A percentile compares a stretch with the other conserved stretches of the same genome.
These are phyloP conservation scores for Glandiceps talaboti DNA, from an alignment of 53 echinoderm and acorn worm species.

Conservation along the genomic window DNA sequence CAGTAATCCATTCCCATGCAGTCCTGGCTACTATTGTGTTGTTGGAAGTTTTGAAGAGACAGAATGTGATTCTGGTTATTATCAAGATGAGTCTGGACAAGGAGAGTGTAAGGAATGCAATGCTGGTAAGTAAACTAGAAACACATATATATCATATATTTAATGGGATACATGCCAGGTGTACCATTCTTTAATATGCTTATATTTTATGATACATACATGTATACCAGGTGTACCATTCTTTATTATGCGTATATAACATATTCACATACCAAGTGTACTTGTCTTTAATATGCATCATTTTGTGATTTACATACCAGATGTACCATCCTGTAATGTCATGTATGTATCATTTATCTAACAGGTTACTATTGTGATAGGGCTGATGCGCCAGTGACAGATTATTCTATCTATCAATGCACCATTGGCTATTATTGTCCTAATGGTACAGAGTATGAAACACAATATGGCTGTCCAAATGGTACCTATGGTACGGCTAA, in stretches of 20 bases:
- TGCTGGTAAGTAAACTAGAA: slow-evolving; percentile 45
- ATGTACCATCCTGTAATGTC: too few relatives aligned
- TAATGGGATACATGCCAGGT: too few relatives aligned
- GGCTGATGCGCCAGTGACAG: slow-evolving; percentile 65
- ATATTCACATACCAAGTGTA: too few relatives aligned
- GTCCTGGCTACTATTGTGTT: slow-evolving; percentile 71
- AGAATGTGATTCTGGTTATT: slow-evolving; percentile 65
- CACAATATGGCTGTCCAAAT: slow-evolving; percentile 62
- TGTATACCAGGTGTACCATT: too few relatives aligned
- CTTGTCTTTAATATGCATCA: too few relatives aligned
- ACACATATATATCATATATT: too few relatives aligned
- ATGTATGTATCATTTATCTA: too few relatives aligned
- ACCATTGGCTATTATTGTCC: slow-evolving; percentile 73
- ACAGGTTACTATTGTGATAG: slow-evolving; percentile 87
- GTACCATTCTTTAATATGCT: too few relatives aligned
- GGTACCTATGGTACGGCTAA: slow-evolving; percentile 59
- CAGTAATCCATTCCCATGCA: slow-evolving; percentile 70
- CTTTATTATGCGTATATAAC: too few relatives aligned
- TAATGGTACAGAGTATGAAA: slow-evolving; percentile 74
- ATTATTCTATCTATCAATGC: slow-evolving; percentile 71
- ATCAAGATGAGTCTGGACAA: slow-evolving; percentile 79
- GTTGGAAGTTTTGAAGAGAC: slow-evolving; percentile 62
- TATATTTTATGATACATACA: too few relatives aligned
- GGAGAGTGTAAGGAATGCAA: slow-evolving; percentile 62
- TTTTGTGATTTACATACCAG: too few relatives aligned